phyloP scores from a whole-genome alignment of 2,113 vertebrate species.

The Nothoprocta perdicaria region DNA sequence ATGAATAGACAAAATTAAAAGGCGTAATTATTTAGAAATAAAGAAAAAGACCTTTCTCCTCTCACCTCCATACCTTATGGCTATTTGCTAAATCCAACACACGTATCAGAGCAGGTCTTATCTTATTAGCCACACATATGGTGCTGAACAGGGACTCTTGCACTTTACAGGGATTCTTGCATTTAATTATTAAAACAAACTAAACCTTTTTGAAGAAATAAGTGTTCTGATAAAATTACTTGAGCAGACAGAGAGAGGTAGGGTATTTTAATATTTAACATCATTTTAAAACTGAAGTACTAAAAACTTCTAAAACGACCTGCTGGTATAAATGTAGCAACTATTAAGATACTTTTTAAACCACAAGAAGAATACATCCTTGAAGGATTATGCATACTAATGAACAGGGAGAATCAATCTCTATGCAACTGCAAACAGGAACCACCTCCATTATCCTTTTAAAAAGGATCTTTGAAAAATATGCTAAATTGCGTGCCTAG shows the following conservation, averaged over 20 bases:
- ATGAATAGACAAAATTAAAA: background rate
- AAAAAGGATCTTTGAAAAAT: background rate
- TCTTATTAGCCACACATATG: background rate
- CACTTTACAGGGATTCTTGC: background rate
- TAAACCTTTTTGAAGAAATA: background rate
- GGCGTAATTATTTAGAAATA: background rate
- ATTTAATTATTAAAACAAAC: background rate
- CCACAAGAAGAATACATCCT: background rate
- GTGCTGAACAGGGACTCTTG: background rate
- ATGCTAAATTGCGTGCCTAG: background rate
- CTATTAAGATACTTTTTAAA: slow-evolving; percentile 38
- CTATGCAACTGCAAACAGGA: slow-evolving; percentile 19
- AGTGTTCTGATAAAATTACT: background rate
- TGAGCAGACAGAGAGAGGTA: background rate
- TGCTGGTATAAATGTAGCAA: slow-evolving; percentile 20
- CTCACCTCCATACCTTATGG: background rate
- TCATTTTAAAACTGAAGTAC: background rate
- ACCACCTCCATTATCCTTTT: background rate
- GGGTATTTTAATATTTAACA: background rate
- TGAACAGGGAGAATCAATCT: slow-evolving; percentile 26
- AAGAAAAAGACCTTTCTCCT: background rate
- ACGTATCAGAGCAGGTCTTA: background rate
- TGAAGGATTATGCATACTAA: slow-evolving; percentile 13
- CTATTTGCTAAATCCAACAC: background rate
- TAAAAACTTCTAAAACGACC: background rate